These are phyloP conservation scores for Fragariocoptes setiger DNA, from an alignment of 1,140 invertebrate species.

Conservation along the genomic window DNA sequence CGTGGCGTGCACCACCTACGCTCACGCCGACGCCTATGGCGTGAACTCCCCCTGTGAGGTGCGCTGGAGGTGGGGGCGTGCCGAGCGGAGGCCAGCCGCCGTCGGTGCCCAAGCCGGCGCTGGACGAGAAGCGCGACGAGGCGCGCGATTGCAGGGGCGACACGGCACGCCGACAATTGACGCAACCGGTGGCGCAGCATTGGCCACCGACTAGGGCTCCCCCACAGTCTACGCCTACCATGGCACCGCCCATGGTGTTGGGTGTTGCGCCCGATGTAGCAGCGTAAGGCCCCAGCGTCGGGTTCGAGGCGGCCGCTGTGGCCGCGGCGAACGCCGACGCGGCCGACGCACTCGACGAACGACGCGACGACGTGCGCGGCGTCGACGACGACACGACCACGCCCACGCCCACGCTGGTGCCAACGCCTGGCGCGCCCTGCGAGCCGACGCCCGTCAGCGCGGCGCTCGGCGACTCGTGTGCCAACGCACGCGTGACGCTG, in stretches of 20 bases:
- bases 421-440: no score
- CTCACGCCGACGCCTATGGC: no score
- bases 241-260: no score
- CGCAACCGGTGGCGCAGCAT: not conserved
- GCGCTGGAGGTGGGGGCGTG: not conserved
- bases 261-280: no score
- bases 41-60: not conserved
- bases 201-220: no score
- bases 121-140: not conserved
- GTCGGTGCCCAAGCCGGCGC: not conserved
- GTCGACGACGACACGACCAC: not conserved
- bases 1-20: no score
- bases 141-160: not conserved
- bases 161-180: not conserved
- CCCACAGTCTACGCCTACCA: no score
- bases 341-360: not conserved
- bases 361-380: not conserved
- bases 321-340: not conserved
- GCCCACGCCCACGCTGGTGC: no score
- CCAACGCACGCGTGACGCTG: conserved; percentile 1
- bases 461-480: conserved; percentile 4
- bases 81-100: not conserved
- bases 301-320: conserved; percentile 4
- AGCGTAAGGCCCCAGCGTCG: no score
- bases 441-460: conserved; percentile 4